Conservation (phyloP, 2,888 invertebrate genomes). For the Eumerus sabulonum region DNA sequence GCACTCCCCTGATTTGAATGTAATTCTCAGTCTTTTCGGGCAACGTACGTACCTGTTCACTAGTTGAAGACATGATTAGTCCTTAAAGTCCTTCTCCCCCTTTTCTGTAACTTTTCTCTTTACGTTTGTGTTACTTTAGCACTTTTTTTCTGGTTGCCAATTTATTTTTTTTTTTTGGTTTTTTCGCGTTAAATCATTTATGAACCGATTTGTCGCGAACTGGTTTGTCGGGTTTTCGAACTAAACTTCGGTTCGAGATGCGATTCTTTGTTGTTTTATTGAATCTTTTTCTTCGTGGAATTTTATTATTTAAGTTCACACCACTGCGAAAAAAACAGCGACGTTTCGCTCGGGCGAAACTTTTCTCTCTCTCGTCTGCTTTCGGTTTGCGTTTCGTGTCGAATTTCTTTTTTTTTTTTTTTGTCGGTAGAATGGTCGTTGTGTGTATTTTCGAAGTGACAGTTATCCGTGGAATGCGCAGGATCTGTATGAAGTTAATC, state of each 20-base stretch:
- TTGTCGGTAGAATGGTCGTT: no score
- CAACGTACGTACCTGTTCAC: slow-evolving; percentile 66
- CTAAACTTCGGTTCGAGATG: slow-evolving; percentile 22
- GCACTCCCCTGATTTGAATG: no score
- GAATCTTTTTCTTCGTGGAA: slow-evolving; percentile 14
- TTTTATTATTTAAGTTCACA: slow-evolving; percentile 42
- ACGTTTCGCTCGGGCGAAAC: slow-evolving; percentile 69
- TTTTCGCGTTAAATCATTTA: slow-evolving; percentile 63
- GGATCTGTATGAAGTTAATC: slow-evolving; percentile 55
- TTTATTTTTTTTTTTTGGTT: no score
- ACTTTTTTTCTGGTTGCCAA: slow-evolving; percentile 1
- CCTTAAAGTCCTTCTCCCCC: slow-evolving; percentile 38
- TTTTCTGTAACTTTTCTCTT: slow-evolving; percentile 15
- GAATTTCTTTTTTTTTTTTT: no score
- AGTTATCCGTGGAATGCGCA: slow-evolving; percentile 51
- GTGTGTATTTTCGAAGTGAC: slow-evolving; percentile 67
- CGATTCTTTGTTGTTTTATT: slow-evolving; percentile 33
- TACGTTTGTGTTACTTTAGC: slow-evolving; percentile 19
- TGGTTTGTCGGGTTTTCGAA: slow-evolving; percentile 20
- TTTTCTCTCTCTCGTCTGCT: slow-evolving; percentile 66
- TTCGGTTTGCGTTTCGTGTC: slow-evolving; percentile 49
- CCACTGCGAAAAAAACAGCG: slow-evolving; percentile 65
- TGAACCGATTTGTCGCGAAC: slow-evolving; percentile 40
- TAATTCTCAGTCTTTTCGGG: slow-evolving; percentile 4
- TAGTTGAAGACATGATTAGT: slow-evolving; percentile 65